Conservation (phyloP, 2,888 invertebrate genomes). For the Glaucopsyche alexis region DNA sequence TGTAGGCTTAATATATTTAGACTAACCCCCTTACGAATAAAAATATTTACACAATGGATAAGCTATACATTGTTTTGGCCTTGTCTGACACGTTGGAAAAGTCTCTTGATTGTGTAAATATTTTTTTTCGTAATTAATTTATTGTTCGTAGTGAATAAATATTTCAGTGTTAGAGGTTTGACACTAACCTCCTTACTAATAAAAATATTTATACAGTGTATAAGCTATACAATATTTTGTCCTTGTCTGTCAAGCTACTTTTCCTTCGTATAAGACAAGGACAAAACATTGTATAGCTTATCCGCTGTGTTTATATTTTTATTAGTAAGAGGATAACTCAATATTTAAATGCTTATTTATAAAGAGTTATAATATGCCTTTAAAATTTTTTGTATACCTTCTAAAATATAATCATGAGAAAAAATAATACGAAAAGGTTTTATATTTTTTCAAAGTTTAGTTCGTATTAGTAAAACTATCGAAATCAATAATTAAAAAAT, state of each 20-base stretch:
- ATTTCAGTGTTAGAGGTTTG: neutral
- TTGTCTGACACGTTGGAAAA: no score
- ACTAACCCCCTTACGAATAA: neutral
- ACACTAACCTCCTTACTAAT: no score
- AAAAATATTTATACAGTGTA: no score
- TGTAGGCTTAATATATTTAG: neutral
- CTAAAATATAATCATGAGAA: neutral
- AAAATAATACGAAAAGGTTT: neutral
- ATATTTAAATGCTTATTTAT: constrained; percentile 1
- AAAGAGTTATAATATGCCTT: neutral
- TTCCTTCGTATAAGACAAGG: no score
- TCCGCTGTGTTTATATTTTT: no score
- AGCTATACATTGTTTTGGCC: neutral
- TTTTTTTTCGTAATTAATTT: no score
- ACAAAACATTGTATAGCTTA: no score
- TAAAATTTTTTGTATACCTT: neutral
- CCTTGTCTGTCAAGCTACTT: no score
- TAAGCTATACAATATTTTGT: no score
- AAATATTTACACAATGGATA: neutral
- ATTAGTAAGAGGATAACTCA: neutral
- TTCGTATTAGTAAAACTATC: constrained; percentile 21
- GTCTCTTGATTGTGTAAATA: no score
- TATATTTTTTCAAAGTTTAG: neutral
- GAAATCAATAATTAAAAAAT: neutral
- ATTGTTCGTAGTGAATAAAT: neutral